A percentile compares a stretch with the other conserved stretches of the same genome.
phyloP scores from a whole-genome alignment of 2,888 invertebrate species.

The Reticulitermes lucifugus region DNA sequence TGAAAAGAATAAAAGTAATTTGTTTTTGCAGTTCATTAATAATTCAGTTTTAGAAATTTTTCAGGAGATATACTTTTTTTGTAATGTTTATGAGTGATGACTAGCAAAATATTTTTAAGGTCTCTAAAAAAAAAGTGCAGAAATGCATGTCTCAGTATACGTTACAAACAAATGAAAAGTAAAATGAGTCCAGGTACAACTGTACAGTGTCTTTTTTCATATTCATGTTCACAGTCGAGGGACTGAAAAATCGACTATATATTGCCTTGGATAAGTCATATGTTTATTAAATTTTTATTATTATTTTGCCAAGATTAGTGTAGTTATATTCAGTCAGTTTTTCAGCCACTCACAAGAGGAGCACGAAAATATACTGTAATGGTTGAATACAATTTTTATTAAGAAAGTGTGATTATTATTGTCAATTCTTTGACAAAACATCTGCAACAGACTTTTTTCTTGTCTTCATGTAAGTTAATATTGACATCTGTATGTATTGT shows the following conservation, averaged over 20 bases:
- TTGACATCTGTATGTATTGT: slow-evolving; percentile 52
- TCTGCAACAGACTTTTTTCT: slow-evolving; percentile 42
- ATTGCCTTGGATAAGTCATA: neutral
- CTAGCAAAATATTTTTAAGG: slow-evolving; percentile 41
- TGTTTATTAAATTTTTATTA: slow-evolving; percentile 34
- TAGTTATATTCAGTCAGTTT: slow-evolving; percentile 35
- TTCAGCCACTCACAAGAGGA: slow-evolving; percentile 37
- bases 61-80: slow-evolving; percentile 37
- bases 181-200: slow-evolving; percentile 39
- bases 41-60: slow-evolving; percentile 30
- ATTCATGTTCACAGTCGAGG: slow-evolving; percentile 29
- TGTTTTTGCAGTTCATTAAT: slow-evolving; percentile 13
- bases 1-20: slow-evolving; percentile 8
- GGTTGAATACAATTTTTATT: slow-evolving; percentile 40
- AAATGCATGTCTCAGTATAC: slow-evolving; percentile 48
- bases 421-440: slow-evolving; percentile 45
- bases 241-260: slow-evolving; percentile 40
- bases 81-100: slow-evolving; percentile 41
- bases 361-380: slow-evolving; percentile 38
- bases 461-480: slow-evolving; percentile 50
- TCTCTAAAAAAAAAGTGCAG: slow-evolving; percentile 39
- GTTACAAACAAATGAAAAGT: slow-evolving; percentile 38
- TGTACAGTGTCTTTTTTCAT: slow-evolving; percentile 45
- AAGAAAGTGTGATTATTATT: slow-evolving; percentile 44
- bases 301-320: slow-evolving; percentile 22